Base-by-base conservation (phyloP, 1,140 invertebrate species). In the Heliconius hewitsoni region DNA sequence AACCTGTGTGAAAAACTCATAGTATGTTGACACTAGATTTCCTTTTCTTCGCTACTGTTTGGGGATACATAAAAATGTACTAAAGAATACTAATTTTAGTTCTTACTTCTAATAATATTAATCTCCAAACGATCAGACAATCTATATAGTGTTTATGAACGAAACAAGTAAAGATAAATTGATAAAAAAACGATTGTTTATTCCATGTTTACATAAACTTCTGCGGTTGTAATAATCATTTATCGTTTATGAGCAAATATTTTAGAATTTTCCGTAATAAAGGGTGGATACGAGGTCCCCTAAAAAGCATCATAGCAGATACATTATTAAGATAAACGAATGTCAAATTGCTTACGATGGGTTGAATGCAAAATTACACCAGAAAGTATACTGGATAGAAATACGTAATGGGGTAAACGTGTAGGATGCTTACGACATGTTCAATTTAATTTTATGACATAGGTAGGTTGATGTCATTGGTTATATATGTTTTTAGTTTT, bases 271-370 rank as follows among this genome's bases (percentile, higher is more conserved):
- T 0, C 27, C 0, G 3, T 66, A 66, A 16, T 57, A 30, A 27
- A 39, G 74, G 74, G 30, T 66, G 34, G 19, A n/a, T 66, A 66
- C 13, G n/a, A 75, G 74, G 74, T 66, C 60, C 30, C 30, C 73
- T 16, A 66, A 52, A 46, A 74, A 74, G 73, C 73, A 55, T 37
- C 34, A 75, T 73, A 57, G 78, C 86, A 90, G 86, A 90, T 91
- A 85, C 91, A 74, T 93, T 93, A 94, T 93, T 84, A 90, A 91
- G 91, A 94, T 93, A 93, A 93, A 94, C 93, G 90, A 90, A 91
- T 89, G 91, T 90, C 90, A 90, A 91, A 91, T 86, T 83, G 87
- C 85, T 88, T 83, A 88, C 74, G 78, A 79, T 84, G 72, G 80
- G 78, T 84, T 84, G 84, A 87, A 89, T 88, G 85, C 89, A 91